Evolutionary conservation across 2,113 vertebrate genomes (phyloP), one percentile per base, ranked within the genome.

Genomic region (Macroglossus sobrinus): DNA sequence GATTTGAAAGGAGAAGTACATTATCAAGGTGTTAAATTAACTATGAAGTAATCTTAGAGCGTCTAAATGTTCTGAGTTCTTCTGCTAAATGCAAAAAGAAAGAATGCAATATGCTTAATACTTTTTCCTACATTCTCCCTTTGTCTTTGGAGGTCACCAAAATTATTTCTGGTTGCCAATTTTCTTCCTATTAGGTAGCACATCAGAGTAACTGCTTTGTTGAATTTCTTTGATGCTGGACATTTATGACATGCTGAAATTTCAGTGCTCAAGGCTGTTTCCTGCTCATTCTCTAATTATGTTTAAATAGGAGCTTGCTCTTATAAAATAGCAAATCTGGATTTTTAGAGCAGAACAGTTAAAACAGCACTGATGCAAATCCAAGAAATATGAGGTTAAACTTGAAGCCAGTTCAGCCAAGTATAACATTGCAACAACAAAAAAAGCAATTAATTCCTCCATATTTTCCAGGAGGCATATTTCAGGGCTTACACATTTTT

Each of bases 11-110:
- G 19, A 92, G 57, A 94, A 85, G 57, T 68, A 61, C 64, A 88
- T 93, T 95, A 97, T 88, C 66, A 94, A 96, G 81, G 63, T 96
- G 82, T 96, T 97, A 95, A 97, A 96, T 96, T 96, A 96, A 91
- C 91, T 94, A 90, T 76, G 47, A 96, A 96, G 69, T 85, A 94
- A 96, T 95, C 18, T 38, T 74, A 80, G 78, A 33, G 26, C 59
- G 81, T 95, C 85, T 69, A 64, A 97, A 74, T 81, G 30, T 66
- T 84, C 66, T 71, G 43, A 45, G n/a, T 76, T 86, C 75, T 96
- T 95, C 85, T 92, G 89, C 57, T 76, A 92, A n/a, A 93, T 79
- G 26, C 75, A 61, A 79, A 84, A 75, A 93, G 79, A 92, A 96
- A 80, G 24, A 95, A 64, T 68, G 22, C 85, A 96, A 78, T 90